Evolutionary conservation across 2,797 vertebrate genomes (phyloP).

Genomic region (Galagoides demidoff): DNA sequence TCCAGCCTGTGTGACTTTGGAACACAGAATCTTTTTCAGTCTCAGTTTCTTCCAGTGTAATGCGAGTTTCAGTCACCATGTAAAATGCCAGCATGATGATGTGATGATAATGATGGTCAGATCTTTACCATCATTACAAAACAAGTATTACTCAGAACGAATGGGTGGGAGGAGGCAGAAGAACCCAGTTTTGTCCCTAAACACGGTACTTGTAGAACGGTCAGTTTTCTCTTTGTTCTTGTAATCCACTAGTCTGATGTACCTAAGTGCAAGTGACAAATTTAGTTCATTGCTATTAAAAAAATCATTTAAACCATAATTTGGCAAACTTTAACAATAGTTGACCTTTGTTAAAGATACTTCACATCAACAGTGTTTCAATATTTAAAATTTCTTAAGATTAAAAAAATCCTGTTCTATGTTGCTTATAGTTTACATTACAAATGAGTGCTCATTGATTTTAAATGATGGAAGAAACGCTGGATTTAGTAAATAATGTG

Average conservation of each 20-base stretch:
- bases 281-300: neutral
- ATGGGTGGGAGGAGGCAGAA: neutral
- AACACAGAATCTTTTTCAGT: neutral
- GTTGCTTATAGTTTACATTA: conserved; percentile 1
- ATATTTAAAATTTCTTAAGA: conserved; percentile 43
- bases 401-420: neutral
- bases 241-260: neutral
- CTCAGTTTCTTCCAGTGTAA: neutral
- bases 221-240: conserved; percentile 11
- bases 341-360: too few species aligned
- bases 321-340: neutral
- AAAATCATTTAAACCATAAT: conserved; percentile 26
- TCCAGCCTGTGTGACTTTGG: neutral
- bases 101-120: neutral
- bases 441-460: neutral
- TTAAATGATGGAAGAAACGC: conserved; percentile 7
- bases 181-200: neutral
- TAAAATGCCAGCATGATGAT: neutral
- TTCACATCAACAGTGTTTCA: neutral
- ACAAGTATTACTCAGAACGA: neutral
- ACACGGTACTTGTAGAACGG: neutral
- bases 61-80: neutral
- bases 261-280: neutral
- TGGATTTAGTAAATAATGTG: conserved; percentile 14
- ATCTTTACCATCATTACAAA: neutral